phyloP scores from a whole-genome alignment of 2,888 invertebrate species.

The Pseudoips prasinana region DNA sequence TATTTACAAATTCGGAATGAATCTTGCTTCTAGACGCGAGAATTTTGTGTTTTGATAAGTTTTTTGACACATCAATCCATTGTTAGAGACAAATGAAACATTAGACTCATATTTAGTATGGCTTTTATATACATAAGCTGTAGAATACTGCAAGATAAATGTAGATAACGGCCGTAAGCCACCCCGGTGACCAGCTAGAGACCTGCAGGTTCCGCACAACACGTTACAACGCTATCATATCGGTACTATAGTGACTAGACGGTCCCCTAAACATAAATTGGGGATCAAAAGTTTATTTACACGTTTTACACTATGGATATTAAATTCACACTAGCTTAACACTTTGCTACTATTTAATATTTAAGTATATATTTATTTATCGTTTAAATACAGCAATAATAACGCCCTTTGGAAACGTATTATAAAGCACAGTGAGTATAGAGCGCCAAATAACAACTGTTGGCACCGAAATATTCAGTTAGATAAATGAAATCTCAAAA shows the following conservation, averaged over 20 bases:
- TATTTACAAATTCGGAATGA: conserved; percentile 57
- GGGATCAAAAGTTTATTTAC: conserved; percentile 62
- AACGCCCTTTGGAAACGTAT: conserved; percentile 49
- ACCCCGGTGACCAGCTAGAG: conserved; percentile 18
- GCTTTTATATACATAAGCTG: conserved; percentile 60
- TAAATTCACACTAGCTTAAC: conserved; percentile 68
- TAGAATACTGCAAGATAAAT: conserved; percentile 56
- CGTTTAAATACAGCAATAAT: conserved; percentile 41
- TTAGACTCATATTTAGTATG: conserved; percentile 23
- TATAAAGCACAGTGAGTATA: conserved; percentile 38
- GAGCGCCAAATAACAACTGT: conserved; percentile 35
- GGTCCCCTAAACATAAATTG: conserved; percentile 47
- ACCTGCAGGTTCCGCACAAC: conserved; percentile 21
- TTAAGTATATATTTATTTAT: conserved; percentile 34
- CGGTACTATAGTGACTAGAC: conserved; percentile 74
- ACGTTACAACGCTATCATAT: conserved; percentile 39
- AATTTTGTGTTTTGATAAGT: conserved; percentile 16
- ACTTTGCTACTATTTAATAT: conserved; percentile 43
- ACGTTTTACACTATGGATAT: conserved; percentile 61
- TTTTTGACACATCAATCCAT: conserved; percentile 19
- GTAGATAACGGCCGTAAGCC: conserved; percentile 49
- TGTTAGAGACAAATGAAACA: conserved; percentile 21
- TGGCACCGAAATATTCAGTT: conserved; percentile 49
- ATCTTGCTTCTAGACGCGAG: conserved; percentile 22
- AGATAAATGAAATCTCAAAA: conserved; percentile 59